Base-by-base conservation (phyloP, 2,797 vertebrate genomes). In the Sebastes umbrosus region DNA sequence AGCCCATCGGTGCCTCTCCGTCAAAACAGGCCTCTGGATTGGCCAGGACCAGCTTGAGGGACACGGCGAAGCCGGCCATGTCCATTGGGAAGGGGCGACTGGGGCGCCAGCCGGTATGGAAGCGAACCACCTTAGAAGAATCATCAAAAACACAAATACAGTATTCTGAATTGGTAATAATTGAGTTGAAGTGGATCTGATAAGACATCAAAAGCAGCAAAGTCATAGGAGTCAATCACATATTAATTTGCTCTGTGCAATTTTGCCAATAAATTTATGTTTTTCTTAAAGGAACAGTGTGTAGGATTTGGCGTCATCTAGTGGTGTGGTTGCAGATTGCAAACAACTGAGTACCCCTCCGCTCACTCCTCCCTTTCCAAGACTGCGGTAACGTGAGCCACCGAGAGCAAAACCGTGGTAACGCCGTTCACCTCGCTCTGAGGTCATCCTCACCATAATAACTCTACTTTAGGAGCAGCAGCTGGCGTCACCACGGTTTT, bases 71-170 rank as follows among this genome's bases (percentile, higher is more conserved):
- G 52, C 97, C 97, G 0, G 97, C 97, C 98, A 99, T 99, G 89
- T 99, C 98, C 80, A 98, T 85, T 0, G 98, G 97, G 91, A 99
- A 99, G 31, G 97, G 97, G 0, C 98, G 96, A 74, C 91, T 96
- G 43, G 97, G 97, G 69, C 97, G 96, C 98, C 98, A 99, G 24
- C 97, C 97, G 0, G 97, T 97, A 80, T 98, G 97, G 89, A 98
- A 98, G 20, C 97, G 96, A 29, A 97, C 93, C 3, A 99, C 98
- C 87, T 95, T 13, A 27, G 27, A 54, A 6, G 2, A 76, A 31
- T 3, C 22, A 63, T 39, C 1, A 70, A 36, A 65, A 62, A 72
- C 20, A 77, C n/a, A 27, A 59, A 55, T 32, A 59, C 8, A 55
- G 20, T 13, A 50, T 52, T 22, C 2, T 9, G 4, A 7, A 1